Percentiles rank a stretch among this genome's conserved stretches.
phyloP scores from a whole-genome alignment of 2,113 vertebrate genomes.

The Sylvilagus bachmani region DNA sequence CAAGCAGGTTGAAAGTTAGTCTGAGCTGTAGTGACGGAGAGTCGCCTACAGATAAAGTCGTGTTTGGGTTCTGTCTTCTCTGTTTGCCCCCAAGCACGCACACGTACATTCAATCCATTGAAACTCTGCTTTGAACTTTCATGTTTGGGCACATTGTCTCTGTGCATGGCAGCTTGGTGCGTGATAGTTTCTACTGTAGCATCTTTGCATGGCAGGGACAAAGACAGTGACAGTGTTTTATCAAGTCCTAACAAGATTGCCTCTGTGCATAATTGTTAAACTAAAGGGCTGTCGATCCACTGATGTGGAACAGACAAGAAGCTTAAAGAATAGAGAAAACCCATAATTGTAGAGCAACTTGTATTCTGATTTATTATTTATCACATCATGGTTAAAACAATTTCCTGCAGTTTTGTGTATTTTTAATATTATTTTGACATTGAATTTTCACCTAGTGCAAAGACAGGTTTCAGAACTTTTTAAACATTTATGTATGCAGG shows the following conservation, averaged over 20 bases:
- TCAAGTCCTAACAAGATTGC: slow-evolving; percentile 55
- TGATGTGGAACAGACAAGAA: slow-evolving; percentile 70
- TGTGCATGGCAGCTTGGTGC: not conserved
- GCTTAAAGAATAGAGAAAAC: slow-evolving; percentile 48
- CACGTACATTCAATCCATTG: not conserved
- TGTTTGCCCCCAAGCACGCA: not conserved
- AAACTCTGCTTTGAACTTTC: slow-evolving; percentile 46
- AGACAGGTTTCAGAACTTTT: slow-evolving; percentile 64
- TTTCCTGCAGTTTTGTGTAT: slow-evolving; percentile 60
- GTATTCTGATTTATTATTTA: slow-evolving; percentile 71
- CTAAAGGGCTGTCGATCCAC: slow-evolving; percentile 34
- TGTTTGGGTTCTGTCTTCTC: not conserved
- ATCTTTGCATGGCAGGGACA: slow-evolving; percentile 61
- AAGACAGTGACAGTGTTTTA: slow-evolving; percentile 56
- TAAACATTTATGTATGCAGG: slow-evolving; percentile 57
- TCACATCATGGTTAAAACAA: slow-evolving; percentile 62
- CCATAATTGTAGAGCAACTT: slow-evolving; percentile 10
- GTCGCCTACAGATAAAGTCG: not conserved
- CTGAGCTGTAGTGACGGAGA: not conserved
- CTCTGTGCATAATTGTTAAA: slow-evolving; percentile 14
- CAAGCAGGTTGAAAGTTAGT: not conserved
- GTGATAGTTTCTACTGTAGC: not conserved
- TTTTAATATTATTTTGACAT: slow-evolving; percentile 77
- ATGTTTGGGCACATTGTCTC: not conserved
- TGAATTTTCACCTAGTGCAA: slow-evolving; percentile 67